Conservation (phyloP, 2,113 vertebrate genomes). For the Carlito syrichta region DNA sequence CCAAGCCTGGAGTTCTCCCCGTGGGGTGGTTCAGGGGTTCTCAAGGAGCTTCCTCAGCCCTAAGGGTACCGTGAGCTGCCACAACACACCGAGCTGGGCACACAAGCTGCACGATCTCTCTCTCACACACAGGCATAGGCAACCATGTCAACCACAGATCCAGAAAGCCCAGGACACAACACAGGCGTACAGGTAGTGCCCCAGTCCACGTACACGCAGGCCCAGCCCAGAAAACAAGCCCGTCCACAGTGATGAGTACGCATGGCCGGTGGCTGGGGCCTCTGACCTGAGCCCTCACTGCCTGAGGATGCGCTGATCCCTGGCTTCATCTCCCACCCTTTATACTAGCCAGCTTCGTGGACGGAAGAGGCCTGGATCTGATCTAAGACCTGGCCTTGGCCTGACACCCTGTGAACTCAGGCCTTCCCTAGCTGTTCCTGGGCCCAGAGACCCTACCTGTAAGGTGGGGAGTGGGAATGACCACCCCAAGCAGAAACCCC, state of each 20-base stretch:
- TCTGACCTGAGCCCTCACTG: not conserved
- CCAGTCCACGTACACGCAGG: not conserved
- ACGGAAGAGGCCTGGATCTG: not conserved
- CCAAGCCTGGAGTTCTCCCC: not conserved
- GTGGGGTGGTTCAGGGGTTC: not conserved
- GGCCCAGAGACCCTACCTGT: not conserved
- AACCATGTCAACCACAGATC: not conserved
- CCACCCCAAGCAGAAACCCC: not conserved
- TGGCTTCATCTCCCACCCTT: not conserved
- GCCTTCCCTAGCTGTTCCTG: not conserved
- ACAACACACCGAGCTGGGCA: not conserved
- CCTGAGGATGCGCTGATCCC: not conserved
- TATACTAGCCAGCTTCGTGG: not conserved
- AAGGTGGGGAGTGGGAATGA: not conserved
- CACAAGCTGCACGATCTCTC: no score
- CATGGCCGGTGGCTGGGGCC: not conserved
- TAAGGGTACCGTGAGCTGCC: not conserved
- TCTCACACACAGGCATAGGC: not conserved
- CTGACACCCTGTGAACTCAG: not conserved
- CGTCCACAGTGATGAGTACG: rapidly evolving
- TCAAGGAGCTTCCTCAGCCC: not conserved
- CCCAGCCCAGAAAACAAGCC: not conserved
- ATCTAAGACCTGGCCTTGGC: not conserved
- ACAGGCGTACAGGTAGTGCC: not conserved
- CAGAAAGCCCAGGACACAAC: not conserved